Evolutionary conservation across 2,888 invertebrate species (phyloP), one percentile per base, ranked within the genome.

Genomic region (Stramonita haemastoma): DNA sequence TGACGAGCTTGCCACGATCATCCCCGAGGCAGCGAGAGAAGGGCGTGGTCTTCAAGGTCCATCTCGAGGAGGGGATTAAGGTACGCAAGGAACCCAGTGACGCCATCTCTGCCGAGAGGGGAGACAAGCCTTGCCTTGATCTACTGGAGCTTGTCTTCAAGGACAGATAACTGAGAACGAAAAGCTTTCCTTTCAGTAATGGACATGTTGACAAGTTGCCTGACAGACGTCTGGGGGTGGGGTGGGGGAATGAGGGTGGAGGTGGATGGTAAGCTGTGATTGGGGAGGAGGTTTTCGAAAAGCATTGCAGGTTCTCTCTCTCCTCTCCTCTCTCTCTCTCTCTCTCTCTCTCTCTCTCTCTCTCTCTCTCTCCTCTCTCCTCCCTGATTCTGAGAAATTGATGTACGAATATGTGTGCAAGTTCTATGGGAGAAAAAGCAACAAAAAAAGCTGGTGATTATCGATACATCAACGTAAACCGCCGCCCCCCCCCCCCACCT

Each of bases 41-140:
- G 32, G 86, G 32, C 86, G 86, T 29, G 32, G 86, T 22, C 86
- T 86, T 86, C 86, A 86, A 66, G 66, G 60, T 86, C 34, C 86
- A 32, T 46, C 86, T 86, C 60, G 34, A 86, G 86, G 86, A 86
- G 86, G 56, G 86, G 66, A 86, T 86, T 86, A 86, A 5, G 32
- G 26, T 86, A 32, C n/a, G 60, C 86, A 66, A 86, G 86, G 60
- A 86, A 86, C 86, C 34, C 34, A 32, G 57, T 85, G 86, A 34
- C 86, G 86, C 60, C 86, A 86, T 22, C 26, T 34, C 13, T 46
- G 29, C 46, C 29, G 36, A 29, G 46, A 46, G 46, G 36, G 46
- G 26, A 83, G 81, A 83, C 81, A 83, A 83, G 34, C 81, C 36
- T 46, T 46, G 81, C 81, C 36, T 26, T 46, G 81, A 79, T 79